Evolutionary conservation across 2,888 invertebrate species (phyloP), one percentile per base, ranked within the genome.

Genomic region (Noctua fimbriata): DNA sequence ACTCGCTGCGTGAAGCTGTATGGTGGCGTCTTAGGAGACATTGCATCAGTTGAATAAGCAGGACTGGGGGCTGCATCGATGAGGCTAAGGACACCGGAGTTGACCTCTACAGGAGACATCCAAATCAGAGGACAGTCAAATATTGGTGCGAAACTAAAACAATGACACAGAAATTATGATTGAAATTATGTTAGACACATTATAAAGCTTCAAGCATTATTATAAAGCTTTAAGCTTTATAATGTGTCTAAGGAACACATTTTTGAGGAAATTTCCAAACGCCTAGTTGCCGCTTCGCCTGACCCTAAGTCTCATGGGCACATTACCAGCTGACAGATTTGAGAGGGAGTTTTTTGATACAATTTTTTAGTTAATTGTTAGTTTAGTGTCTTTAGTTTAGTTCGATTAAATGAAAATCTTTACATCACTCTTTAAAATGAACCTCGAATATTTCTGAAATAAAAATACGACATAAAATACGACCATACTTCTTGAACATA

Each of bases 61-160:
- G 94, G 94, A 78, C 91, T 92, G 0, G 90, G 79, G 0, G 86
- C 79, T 52, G 92, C 92, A 67, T 95, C 94, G 0, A 95, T 90
- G 3, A 94, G 81, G 3, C 88, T 86, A 9, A 94, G 75, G 0
- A 92, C 79, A 60, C 84, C 69, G 67, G 91, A 90, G 79, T 95
- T 94, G 0, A 94, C 91, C 18, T 93, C 93, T 41, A 93, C 79
- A 0, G 94, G 89, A 0, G 93, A 92, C 0, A 92, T 79, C 94
- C 94, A 95, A 41, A 95, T 93, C 12, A 92, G 85, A 0, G 95
- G 96, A 58, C 93, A 93, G 18, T 92, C 83, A 80, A 89, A 95
- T 0, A 95, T 85, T 44, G 93, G 77, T 16, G 94, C 89, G 4
- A 94, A 90, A 3, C 96, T 95, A 89, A 28, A 92, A 93, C 5